Evolutionary conservation across 2,113 vertebrate genomes (phyloP).

Genomic region (Galbula dea): DNA sequence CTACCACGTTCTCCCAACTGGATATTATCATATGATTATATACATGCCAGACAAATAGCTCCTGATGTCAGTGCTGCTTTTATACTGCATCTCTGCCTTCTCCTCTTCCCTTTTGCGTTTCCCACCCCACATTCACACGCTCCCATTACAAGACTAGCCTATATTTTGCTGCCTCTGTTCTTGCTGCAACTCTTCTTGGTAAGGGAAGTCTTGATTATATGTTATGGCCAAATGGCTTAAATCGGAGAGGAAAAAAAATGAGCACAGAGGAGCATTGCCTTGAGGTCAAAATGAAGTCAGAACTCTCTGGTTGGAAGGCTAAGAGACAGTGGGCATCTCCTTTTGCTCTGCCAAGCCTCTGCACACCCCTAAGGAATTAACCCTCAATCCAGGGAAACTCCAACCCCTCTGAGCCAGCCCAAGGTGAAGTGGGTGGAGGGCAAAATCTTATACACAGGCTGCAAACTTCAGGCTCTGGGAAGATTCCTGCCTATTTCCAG

Average conservation of each 20-base stretch:
- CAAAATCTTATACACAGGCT: neutral
- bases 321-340: neutral
- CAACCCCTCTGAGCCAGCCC: constrained; percentile 8
- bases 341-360: neutral
- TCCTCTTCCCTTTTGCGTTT: neutral
- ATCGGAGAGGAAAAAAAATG: neutral
- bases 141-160: constrained; percentile 40
- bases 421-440: neutral
- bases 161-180: constrained; percentile 45
- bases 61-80: neutral
- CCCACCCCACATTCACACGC: constrained; percentile 57
- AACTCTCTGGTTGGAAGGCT: neutral
- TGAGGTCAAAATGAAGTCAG: constrained; percentile 29
- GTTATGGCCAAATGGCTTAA: neutral
- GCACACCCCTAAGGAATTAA: neutral
- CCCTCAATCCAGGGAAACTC: constrained; percentile 64
- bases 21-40: constrained; percentile 39
- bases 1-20: neutral
- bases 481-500: constrained; percentile 54
- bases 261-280: neutral
- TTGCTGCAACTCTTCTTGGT: neutral
- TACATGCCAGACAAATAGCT: constrained; percentile 14
- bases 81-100: neutral
- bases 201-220: constrained; percentile 58
- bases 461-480: constrained; percentile 35